Percentiles rank a stretch among this genome's conserved stretches.
Conservation (phyloP, 2,888 invertebrate species). For the Sinohyriopsis cumingii region DNA sequence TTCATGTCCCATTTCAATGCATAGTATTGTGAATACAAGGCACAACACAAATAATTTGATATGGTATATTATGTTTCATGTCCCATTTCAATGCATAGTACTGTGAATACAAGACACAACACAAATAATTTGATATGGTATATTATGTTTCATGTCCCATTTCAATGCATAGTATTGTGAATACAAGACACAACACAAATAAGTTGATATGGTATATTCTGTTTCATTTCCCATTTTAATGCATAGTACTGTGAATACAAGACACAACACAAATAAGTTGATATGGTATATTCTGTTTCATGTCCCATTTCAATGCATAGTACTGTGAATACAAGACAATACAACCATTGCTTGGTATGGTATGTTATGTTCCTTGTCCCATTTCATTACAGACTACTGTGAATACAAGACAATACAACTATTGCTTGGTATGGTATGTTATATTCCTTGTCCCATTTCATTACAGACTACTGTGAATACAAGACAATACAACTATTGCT, state of each 20-base stretch:
- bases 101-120: neutral
- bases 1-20: constrained; percentile 3
- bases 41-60: neutral
- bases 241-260: constrained; percentile 2
- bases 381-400: constrained; percentile 14
- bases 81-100: constrained; percentile 12
- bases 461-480: neutral
- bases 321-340: neutral
- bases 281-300: neutral
- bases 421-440: neutral
- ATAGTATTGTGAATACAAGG: constrained; percentile 20
- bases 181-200: constrained; percentile 1
- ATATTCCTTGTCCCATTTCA: neutral
- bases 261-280: neutral
- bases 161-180: neutral
- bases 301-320: constrained; percentile 11
- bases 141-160: neutral
- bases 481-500: neutral
- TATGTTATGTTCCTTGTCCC: neutral
- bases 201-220: neutral
- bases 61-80: neutral
- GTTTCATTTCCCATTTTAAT: neutral
- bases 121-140: neutral
- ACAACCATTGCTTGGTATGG: neutral
- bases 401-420: neutral